Base-by-base conservation (phyloP, 2,797 vertebrate genomes). In the Crypturellus tataupa region DNA sequence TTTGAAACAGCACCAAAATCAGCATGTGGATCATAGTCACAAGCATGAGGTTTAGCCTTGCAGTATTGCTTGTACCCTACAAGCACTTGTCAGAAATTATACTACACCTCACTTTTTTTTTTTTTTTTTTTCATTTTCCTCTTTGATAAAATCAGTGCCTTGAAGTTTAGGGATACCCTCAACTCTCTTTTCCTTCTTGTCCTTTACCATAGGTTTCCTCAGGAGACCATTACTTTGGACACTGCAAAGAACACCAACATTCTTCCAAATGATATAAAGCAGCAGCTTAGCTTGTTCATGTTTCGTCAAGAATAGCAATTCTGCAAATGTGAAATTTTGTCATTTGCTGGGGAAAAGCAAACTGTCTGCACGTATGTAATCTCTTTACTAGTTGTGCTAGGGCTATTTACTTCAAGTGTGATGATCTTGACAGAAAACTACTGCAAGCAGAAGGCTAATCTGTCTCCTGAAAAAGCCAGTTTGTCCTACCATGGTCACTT, bases 1-100 rank as follows among this genome's bases (percentile, higher is more conserved):
- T 84, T 87, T 87, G 63, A 82, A 63, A 81, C 81, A 65, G 65
- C 51, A 94, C 49, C 58, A 78, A 76, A 89, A 90, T 63, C 12
- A 1, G 16, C 35, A 23, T 47, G 33, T 85, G 21, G 46, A 73
- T 5, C 70, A 24, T 44, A 87, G 64, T 51, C 42, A 20, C 17
- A 65, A 83, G 51, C 31, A 67, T 25, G 53, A 18, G 25, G n/a
- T 76, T 77, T 59, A 75, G 71, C 46, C 64, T 85, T 87, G 37
- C 17, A 68, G 39, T 6, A 13, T 53, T 87, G 23, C 56, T 79
- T 37, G 27, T 58, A 86, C 27, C 19, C 2, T 15, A 16, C 5
- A 18, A 25, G 27, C 3, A 0, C 19, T 63, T 62, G 65, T 47
- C 20, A 49, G 20, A 80, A 84, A 27, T 9, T 62, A 9, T 3